Evolutionary conservation across 2,888 invertebrate species (phyloP).

Genomic region (Arge pagana): DNA sequence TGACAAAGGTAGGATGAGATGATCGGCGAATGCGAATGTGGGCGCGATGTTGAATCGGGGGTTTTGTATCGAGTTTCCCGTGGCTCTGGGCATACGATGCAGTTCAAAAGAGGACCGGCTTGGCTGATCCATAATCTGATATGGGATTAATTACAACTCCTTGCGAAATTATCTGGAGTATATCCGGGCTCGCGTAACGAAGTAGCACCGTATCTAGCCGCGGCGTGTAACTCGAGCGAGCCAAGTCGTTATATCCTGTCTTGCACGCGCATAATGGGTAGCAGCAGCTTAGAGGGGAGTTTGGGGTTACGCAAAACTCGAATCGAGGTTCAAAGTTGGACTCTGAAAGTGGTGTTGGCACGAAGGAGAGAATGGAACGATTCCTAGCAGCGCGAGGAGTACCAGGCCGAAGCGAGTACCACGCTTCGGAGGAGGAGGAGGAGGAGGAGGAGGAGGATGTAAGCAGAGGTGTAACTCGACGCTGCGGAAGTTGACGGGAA

Average conservation of each 20-base stretch:
- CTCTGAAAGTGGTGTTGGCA: background rate
- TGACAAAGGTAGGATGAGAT: too few species aligned
- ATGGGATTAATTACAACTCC: conserved; percentile 2
- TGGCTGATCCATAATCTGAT: too few species aligned
- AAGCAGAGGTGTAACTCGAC: conserved; percentile 49
- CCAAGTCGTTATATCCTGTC: background rate
- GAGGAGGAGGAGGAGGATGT: too few species aligned
- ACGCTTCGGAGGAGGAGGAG: too few species aligned
- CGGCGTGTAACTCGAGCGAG: background rate
- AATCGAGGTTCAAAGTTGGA: conserved; percentile 18
- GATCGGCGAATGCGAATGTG: too few species aligned
- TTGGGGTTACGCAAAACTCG: conserved; percentile 7
- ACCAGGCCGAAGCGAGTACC: too few species aligned
- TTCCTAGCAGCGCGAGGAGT: background rate
- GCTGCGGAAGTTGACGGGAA: conserved; percentile 49
- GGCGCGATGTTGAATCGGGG: too few species aligned
- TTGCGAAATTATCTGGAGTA: background rate
- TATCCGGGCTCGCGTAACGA: background rate
- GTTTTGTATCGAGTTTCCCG: too few species aligned
- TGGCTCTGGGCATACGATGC: too few species aligned
- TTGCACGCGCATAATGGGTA: background rate
- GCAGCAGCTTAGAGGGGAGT: conserved; percentile 11
- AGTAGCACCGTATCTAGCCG: too few species aligned
- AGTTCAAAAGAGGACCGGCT: too few species aligned
- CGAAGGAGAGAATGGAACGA: conserved; percentile 7